phyloP scores from a whole-genome alignment of 2,113 vertebrate genomes.

The Labeo rohita region DNA sequence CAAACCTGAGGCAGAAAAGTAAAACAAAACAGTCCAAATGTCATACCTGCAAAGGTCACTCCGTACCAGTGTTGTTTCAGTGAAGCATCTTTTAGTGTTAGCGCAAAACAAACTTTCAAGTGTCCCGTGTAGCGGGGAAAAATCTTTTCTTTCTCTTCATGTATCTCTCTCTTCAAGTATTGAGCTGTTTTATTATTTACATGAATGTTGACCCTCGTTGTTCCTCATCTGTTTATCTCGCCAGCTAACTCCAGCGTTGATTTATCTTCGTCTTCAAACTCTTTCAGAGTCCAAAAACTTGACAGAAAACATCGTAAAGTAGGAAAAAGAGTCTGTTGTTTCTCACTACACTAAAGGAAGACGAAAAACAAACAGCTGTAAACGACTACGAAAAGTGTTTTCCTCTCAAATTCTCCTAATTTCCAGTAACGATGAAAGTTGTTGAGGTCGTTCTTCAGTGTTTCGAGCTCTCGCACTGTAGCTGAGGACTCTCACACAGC shows the following conservation, averaged over 20 bases:
- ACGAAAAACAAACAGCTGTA: not conserved
- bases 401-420: not conserved
- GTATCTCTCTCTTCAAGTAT: constrained; percentile 24
- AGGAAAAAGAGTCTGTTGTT: not conserved
- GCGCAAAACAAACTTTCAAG: constrained; percentile 61
- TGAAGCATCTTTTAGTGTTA: constrained; percentile 70
- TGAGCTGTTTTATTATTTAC: not conserved
- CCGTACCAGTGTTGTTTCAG: constrained; percentile 58
- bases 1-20: not conserved
- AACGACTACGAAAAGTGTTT: not conserved
- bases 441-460: not conserved
- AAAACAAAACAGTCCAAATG: not conserved
- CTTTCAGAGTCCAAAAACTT: not conserved
- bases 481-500: constrained; percentile 39
- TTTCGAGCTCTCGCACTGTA: constrained; percentile 26
- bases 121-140: constrained; percentile 32
- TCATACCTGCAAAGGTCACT: constrained; percentile 68
- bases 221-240: not conserved
- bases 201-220: not conserved
- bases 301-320: constrained; percentile 1
- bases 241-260: not conserved
- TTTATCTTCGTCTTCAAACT: constrained; percentile 13
- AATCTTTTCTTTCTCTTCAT: constrained; percentile 34
- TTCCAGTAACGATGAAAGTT: not conserved
- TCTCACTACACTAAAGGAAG: not conserved